These are phyloP conservation scores for Odontamblyopus rebecca DNA, from an alignment of 2,797 vertebrate species.

Conservation along the genomic window DNA sequence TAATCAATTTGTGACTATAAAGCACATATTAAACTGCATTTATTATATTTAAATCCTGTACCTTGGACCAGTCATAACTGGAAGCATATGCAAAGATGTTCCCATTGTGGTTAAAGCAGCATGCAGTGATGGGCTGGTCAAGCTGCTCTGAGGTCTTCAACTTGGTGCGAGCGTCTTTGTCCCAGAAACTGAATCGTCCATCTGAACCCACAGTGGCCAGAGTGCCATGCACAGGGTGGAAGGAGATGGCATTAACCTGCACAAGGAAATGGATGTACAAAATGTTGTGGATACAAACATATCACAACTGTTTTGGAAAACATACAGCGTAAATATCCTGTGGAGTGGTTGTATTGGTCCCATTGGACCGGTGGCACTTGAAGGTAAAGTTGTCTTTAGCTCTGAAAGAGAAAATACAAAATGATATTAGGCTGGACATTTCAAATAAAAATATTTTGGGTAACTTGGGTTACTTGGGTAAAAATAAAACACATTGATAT, in stretches of 20 bases:
- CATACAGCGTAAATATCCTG: constrained; percentile 99
- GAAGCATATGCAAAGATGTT: constrained; percentile 98
- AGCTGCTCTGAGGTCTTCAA: constrained; percentile 97
- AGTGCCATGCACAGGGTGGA: constrained; percentile 96
- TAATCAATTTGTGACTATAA: neutral
- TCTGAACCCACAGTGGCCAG: constrained; percentile 96
- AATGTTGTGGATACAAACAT: neutral
- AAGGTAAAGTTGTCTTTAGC: constrained; percentile 99
- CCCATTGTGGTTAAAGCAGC: constrained; percentile 95
- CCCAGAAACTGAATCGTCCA: constrained; percentile 98
- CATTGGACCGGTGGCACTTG: constrained; percentile 98
- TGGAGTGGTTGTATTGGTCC: constrained; percentile 95
- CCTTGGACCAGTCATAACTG: constrained; percentile 99
- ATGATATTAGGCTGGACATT: neutral
- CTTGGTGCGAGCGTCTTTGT: constrained; percentile 98
- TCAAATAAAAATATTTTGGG: neutral
- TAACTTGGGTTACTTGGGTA: too few relatives aligned
- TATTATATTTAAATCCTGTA: constrained; percentile 49
- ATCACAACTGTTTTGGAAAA: constrained; percentile 23
- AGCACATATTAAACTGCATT: neutral
- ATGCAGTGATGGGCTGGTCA: constrained; percentile 94
- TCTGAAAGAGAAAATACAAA: constrained; percentile 61
- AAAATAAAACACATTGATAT: neutral
- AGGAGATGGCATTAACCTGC: constrained; percentile 96
- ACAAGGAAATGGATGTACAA: neutral